Evolutionary conservation across 2,113 vertebrate species (phyloP), one percentile per base, ranked within the genome.

Genomic region (Okapia johnstoni): DNA sequence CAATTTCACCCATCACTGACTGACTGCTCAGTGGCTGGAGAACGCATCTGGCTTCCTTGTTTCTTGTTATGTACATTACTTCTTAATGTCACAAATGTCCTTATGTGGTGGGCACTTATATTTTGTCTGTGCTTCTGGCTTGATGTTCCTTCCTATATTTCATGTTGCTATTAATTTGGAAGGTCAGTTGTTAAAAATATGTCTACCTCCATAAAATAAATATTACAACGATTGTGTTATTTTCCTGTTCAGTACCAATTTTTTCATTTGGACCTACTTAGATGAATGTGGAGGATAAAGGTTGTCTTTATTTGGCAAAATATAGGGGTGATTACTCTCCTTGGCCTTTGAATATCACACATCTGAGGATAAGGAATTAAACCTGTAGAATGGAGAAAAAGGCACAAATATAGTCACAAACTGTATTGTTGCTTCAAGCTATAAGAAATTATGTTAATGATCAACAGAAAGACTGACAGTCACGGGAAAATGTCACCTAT

Each of bases 151-250:
- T 80, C 23, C 36, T 54, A n/a, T 76, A 96, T 88, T 84, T 46
- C 40, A 80, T 33, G 15, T 88, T 63, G 23, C 88, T 93, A 21
- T 85, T 61, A 36, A 94, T 90, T 96, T 81, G 92, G 90, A 95
- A 97, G 50, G 73, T 76, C 46, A 66, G 3, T 83, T 81, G 40
- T 93, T 83, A 93, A 73, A 77, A 86, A 86, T 91, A 60, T 15
- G 52, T 88, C 36, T 95, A 36, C 26, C 23, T 63, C 17, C 33
- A n/a, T 52, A 63, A 66, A 81, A 84, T 28, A 92, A 54, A 40
- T 70, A 63, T 85, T 89, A 77, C 30, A 92, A 23, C 15, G 8
- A 50, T 36, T 54, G 19, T 40, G 26, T 89, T 91, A 86, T 93
- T 96, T 96, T 92, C 77, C 88, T 2, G 0, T 55, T 83, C 17